Evolutionary conservation across 2,113 vertebrate species (phyloP).

Genomic region (Lasiurus cinereus): DNA sequence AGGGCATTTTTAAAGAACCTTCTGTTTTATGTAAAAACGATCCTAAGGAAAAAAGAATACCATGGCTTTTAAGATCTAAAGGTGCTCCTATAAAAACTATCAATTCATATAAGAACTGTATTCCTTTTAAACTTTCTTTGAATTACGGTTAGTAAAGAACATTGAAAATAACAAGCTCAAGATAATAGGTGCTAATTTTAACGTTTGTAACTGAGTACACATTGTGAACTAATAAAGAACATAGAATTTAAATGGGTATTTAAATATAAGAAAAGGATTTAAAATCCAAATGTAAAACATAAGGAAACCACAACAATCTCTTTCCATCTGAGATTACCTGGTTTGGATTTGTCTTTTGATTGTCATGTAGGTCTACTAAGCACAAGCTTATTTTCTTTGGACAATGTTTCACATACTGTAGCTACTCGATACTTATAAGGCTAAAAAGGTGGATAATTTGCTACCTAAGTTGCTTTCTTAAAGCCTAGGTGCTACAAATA

Average conservation of each 20-base stretch:
- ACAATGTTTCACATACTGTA: not conserved
- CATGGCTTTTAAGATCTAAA: slow-evolving; percentile 30
- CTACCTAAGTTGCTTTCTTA: slow-evolving; percentile 31
- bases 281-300: slow-evolving; percentile 7
- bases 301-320: not conserved
- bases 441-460: not conserved
- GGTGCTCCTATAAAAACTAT: slow-evolving; percentile 20
- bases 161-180: slow-evolving; percentile 41
- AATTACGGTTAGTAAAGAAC: slow-evolving; percentile 20
- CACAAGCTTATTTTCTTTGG: not conserved
- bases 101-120: slow-evolving; percentile 4
- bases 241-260: not conserved
- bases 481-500: not conserved
- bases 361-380: not conserved
- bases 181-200: slow-evolving; percentile 52
- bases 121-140: slow-evolving; percentile 53
- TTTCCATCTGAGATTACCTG: not conserved
- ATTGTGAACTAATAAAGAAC: slow-evolving; percentile 39
- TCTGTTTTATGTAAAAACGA: slow-evolving; percentile 40
- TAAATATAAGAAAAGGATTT: slow-evolving; percentile 54
- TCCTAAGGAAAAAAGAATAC: not conserved
- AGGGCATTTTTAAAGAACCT: slow-evolving; percentile 30
- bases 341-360: slow-evolving; percentile 6
- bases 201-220: slow-evolving; percentile 20
- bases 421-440: slow-evolving; percentile 1